These are phyloP conservation scores for Drosophila stalkeri DNA, from an alignment of 2,888 invertebrate species.

Conservation along the genomic window DNA sequence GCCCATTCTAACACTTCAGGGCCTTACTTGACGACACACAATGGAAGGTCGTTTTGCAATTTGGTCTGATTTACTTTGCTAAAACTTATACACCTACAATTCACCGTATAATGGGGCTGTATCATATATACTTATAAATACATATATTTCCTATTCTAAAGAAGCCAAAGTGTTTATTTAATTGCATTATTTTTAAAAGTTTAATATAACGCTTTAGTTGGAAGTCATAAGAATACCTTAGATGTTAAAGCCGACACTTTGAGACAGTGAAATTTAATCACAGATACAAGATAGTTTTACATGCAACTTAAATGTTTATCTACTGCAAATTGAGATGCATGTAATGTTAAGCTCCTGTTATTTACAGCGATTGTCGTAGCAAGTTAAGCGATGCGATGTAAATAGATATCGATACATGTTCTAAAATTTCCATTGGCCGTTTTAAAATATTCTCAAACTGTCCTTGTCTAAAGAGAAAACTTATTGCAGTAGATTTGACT, in stretches of 20 bases:
- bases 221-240: conserved; percentile 27
- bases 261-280: conserved; percentile 1
- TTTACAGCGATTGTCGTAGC: not conserved
- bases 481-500: not conserved
- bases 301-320: not conserved
- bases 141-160: not conserved
- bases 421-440: not conserved
- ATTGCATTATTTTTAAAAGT: not conserved
- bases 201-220: not conserved
- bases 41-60: conserved; percentile 34
- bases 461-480: not conserved
- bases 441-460: not conserved
- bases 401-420: conserved; percentile 4
- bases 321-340: not conserved
- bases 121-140: not conserved
- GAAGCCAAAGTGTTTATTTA: not conserved
- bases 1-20: conserved; percentile 21
- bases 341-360: conserved; percentile 20
- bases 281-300: not conserved
- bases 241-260: conserved; percentile 44
- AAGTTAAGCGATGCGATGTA: not conserved
- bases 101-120: not conserved
- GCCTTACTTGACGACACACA: conserved; percentile 40
- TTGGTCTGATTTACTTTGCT: conserved; percentile 24
- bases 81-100: conserved; percentile 1